Conservation (phyloP, 2,797 vertebrate species). For the Catharus ustulatus region DNA sequence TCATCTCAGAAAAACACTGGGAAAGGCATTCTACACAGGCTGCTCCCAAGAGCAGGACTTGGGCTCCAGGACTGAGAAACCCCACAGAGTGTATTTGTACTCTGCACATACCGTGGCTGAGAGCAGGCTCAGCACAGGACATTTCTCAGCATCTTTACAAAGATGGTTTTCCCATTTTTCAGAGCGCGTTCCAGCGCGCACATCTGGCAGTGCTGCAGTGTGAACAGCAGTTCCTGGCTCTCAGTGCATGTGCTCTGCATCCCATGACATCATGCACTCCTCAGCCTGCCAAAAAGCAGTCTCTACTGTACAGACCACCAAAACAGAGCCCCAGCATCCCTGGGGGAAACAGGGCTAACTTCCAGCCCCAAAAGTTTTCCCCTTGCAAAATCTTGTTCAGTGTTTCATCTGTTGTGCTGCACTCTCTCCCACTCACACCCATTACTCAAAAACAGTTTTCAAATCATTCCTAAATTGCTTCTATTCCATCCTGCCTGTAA, state of each 20-base stretch:
- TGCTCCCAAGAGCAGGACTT: constrained; percentile 23
- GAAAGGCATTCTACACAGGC: constrained; percentile 8
- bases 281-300: constrained; percentile 63
- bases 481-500: not conserved
- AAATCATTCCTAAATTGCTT: not conserved
- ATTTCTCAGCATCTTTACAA: constrained; percentile 58
- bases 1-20: constrained; percentile 55
- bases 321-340: constrained; percentile 71
- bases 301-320: constrained; percentile 75
- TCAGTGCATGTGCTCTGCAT: constrained; percentile 67
- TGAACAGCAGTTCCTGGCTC: constrained; percentile 64
- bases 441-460: not conserved
- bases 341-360: constrained; percentile 33
- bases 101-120: constrained; percentile 51
- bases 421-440: constrained; percentile 20
- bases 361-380: constrained; percentile 61
- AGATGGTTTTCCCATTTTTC: constrained; percentile 69
- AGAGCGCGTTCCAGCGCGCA: constrained; percentile 30
- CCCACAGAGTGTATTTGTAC: not conserved
- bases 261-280: constrained; percentile 74
- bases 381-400: constrained; percentile 53
- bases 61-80: constrained; percentile 41
- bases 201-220: constrained; percentile 60
- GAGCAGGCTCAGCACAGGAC: constrained; percentile 62
- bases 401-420: constrained; percentile 41